Conservation (phyloP, 2,113 vertebrate genomes). For the Spheniscus mendiculus region DNA sequence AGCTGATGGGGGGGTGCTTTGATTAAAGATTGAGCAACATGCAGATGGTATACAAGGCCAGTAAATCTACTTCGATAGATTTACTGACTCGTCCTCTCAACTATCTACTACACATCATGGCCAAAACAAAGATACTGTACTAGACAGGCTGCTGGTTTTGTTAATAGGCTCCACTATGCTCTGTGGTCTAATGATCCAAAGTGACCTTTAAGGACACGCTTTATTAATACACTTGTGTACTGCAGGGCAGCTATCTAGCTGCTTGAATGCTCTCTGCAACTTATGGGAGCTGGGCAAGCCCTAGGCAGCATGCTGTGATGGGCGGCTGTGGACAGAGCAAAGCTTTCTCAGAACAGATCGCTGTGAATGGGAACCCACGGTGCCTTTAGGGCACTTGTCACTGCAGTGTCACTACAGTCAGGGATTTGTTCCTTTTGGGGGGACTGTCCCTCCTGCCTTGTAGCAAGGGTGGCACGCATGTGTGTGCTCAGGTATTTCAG, state of each 20-base stretch:
- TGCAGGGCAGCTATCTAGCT: not conserved
- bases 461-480: not conserved
- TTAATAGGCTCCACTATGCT: not conserved
- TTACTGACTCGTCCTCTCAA: not conserved
- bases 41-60: not conserved
- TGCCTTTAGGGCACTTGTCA: not conserved
- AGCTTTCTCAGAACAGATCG: not conserved
- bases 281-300: not conserved
- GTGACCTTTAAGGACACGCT: not conserved
- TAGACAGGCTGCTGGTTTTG: not conserved
- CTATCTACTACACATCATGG: not conserved
- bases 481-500: not conserved
- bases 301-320: not conserved
- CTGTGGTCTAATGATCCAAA: not conserved
- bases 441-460: not conserved
- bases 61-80: not conserved
- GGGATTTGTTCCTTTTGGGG: not conserved
- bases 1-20: not conserved
- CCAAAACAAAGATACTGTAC: not conserved
- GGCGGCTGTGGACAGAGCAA: not conserved
- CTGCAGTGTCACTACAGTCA: not conserved
- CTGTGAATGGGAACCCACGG: not conserved
- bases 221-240: not conserved
- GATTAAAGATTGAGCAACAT: fast-evolving
- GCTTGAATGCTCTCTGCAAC: not conserved